Base-by-base conservation (phyloP, 2,113 vertebrate species). In the Tyto alba region DNA sequence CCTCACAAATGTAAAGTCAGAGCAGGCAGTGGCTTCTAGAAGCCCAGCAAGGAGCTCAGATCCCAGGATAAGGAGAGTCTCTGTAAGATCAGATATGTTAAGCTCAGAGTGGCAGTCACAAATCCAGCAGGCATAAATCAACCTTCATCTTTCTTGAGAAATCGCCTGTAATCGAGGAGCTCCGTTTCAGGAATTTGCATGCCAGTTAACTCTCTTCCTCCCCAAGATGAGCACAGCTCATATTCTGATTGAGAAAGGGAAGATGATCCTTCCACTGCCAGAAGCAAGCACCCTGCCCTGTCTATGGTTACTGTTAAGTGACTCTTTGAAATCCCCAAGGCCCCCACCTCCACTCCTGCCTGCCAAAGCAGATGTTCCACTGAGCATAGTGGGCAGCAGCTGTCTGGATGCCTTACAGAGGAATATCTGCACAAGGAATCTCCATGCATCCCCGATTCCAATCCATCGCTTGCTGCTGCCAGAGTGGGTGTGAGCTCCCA, bases 291-390 rank as follows among this genome's bases (percentile, higher is more conserved):
- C 36, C 32, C 62, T 68, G 48, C 67, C 53, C 80, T 7, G 11
- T 53, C 68, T 64, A 41, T 45, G 57, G 84, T 86, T 90, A 89
- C 55, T 75, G 60, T 55, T 69, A 34, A 88, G 77, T 20, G 59
- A 87, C 64, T 83, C 62, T 40, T 63, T 84, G 77, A 95, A 93
- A 85, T 78, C 73, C 63, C 64, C 80, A 89, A 72, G 34, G 81
- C 43, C 53, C 45, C 22, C 7, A 3, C 63, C 76, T 90, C 76
- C 23, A 63, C 56, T 90, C 89, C 80, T 64, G 75, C 77, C 88
- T 92, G 89, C 69, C 86, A 95, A 77, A 88, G 88, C 72, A 85
- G 94, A 92, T 72, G 93, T 94, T 92, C n/a, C 34, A 26, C 62
- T 43, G 73, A 95, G 87, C 89, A 87, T 73, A 72, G 87, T n/a